Percentiles rank a stretch among this genome's conserved stretches.
These are phyloP conservation scores for Enteromius argenteus DNA, from an alignment of 2,797 vertebrate species.

Conservation along the genomic window DNA sequence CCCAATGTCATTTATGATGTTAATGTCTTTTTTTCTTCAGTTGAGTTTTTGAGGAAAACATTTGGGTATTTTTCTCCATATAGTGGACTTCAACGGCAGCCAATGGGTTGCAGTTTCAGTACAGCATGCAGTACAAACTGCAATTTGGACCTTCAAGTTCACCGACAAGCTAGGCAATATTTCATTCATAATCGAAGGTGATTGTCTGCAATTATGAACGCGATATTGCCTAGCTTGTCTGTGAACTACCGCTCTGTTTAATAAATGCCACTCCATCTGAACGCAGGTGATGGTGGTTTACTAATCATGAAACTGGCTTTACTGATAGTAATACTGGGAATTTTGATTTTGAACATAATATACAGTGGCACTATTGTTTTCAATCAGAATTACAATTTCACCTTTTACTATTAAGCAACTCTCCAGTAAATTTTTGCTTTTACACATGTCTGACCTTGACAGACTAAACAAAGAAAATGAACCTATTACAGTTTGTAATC, in stretches of 20 bases:
- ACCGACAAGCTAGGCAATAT: too few relatives aligned
- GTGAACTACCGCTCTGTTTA: too few relatives aligned
- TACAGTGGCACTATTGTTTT: not conserved
- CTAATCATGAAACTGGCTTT: too few relatives aligned
- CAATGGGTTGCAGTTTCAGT: not conserved
- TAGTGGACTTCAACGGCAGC: not conserved
- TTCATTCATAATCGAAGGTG: too few relatives aligned
- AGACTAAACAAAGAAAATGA: not conserved
- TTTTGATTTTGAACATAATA: not conserved
- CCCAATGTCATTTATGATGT: not conserved
- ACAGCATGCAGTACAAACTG: too few relatives aligned
- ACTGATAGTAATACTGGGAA: not conserved
- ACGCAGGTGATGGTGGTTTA: too few relatives aligned
- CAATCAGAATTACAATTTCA: not conserved
- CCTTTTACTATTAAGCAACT: not conserved
- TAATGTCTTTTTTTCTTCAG: not conserved
- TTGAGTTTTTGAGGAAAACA: too few relatives aligned
- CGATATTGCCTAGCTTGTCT: too few relatives aligned
- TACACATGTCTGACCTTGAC: not conserved
- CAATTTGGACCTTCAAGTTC: not conserved
- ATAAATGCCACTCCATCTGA: too few relatives aligned
- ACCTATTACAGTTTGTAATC: not conserved
- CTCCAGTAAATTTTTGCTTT: not conserved
- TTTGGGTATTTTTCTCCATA: not conserved
- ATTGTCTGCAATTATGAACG: too few relatives aligned